Conservation (phyloP, 30 jellyfish, hydroid and myxozoan genomes). For the Hydractinia echinata region DNA sequence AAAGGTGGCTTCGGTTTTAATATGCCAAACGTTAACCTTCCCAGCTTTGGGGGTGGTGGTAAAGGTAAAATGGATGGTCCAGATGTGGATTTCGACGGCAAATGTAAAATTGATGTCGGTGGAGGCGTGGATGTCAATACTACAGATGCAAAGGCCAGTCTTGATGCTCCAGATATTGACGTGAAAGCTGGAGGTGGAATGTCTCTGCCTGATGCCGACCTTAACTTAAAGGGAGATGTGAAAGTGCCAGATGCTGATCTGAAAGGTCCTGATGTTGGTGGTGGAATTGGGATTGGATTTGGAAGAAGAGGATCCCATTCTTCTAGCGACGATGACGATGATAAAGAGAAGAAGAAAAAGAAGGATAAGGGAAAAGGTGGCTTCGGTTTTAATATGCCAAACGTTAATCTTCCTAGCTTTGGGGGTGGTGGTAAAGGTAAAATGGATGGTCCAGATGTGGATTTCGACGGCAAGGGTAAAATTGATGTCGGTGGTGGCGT, state of each 20-base stretch:
- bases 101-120: neutral
- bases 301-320: constrained; percentile 24
- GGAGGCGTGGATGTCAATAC: neutral
- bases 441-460: constrained; percentile 27
- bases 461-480: neutral
- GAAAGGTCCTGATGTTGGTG: neutral
- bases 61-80: neutral
- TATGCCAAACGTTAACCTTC: constrained; percentile 8
- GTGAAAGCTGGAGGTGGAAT: neutral
- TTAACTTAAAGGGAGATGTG: constrained; percentile 9
- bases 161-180: constrained; percentile 18
- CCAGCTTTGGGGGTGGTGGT: constrained; percentile 30
- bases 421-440: constrained; percentile 38
- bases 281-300: neutral
- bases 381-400: constrained; percentile 29
- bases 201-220: neutral
- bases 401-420: constrained; percentile 13
- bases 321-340: constrained; percentile 15
- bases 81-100: too few species aligned
- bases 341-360: constrained; percentile 20
- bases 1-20: constrained; percentile 29
- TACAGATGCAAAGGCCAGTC: neutral
- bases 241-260: neutral
- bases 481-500: neutral
- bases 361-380: constrained; percentile 15